Evolutionary conservation across 2,888 invertebrate species (phyloP), one percentile per base, ranked within the genome.

Genomic region (Temnothorax rugatulus): DNA sequence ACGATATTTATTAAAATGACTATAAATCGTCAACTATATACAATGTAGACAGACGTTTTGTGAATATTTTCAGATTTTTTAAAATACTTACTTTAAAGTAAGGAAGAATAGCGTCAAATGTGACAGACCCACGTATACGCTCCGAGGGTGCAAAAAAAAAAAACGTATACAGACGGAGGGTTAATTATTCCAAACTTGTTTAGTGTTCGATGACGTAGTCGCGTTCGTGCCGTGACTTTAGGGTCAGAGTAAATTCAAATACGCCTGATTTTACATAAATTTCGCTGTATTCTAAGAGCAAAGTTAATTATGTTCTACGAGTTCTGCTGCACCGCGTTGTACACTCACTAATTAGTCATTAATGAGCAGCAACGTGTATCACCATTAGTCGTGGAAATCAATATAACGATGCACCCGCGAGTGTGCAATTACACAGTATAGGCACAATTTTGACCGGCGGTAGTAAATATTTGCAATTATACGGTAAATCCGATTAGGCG

Each of bases 311-410:
- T 71, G 66, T 63, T 73, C 21, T 13, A 64, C 63, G 9, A 68
- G 50, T 3, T 71, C 69, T 64, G 34, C 66, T 82, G 82, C 66
- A 57, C 38, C 57, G 18, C 21, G 38, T 34, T 74, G 47, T 47
- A 69, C 69, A 79, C 63, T 68, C 64, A 63, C 82, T 87, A 89
- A 89, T 89, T 89, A 88, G 76, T 86, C 73, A 84, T 85, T 86
- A 82, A 83, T 85, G 88, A 86, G 77, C 47, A 74, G 59, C 29
- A 44, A 25, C 63, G 57, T 59, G 81, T 73, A 71, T 88, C 84
- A 71, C 74, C 82, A 82, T 85, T 84, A 86, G 82, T 84, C 83
- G 41, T 82, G 71, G 64, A 81, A 84, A 90, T 89, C 88, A 84
- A 88, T 83, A 77, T 69, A n/a, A 69, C 59, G 50, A 79, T 59